Evolutionary conservation across 2,888 invertebrate species (phyloP).

Genomic region (Mesoligia furuncula): DNA sequence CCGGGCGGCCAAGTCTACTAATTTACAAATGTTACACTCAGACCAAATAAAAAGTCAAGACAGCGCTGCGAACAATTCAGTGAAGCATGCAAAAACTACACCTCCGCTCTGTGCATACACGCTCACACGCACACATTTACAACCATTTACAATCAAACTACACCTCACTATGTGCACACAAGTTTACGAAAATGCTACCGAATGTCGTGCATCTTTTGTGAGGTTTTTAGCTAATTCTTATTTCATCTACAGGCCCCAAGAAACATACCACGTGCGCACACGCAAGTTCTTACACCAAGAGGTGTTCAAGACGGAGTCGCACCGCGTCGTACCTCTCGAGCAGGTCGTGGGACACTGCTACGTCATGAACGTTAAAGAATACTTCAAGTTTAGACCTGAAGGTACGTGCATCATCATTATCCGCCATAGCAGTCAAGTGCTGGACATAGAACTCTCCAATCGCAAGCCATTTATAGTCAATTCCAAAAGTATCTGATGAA

Average conservation of each 20-base stretch:
- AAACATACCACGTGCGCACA: constrained; percentile 98
- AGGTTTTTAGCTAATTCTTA: too few relatives aligned
- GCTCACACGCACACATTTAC: too few relatives aligned
- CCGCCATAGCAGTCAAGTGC: not conserved
- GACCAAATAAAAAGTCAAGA: too few relatives aligned
- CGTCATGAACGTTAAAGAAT: constrained; percentile 98
- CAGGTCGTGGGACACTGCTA: constrained; percentile 97
- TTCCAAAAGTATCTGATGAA: not conserved
- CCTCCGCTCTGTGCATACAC: too few relatives aligned
- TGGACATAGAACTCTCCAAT: not conserved
- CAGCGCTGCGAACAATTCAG: too few relatives aligned
- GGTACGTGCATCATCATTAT: constrained; percentile 76
- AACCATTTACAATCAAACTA: too few relatives aligned
- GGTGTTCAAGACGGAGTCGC: constrained; percentile 98
- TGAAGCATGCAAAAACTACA: too few relatives aligned
- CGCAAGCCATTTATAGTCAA: not conserved
- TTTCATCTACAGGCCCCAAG: constrained; percentile 93
- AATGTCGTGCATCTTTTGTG: too few relatives aligned
- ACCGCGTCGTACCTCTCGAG: constrained; percentile 95
- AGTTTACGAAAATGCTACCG: too few relatives aligned
- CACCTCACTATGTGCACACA: too few relatives aligned
- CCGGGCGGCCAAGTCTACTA: too few relatives aligned
- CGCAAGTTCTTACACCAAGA: constrained; percentile 99
- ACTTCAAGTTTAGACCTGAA: constrained; percentile 96
- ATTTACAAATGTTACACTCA: too few relatives aligned